phyloP scores from a whole-genome alignment of 2,113 vertebrate species.

The Pionites leucogaster region DNA sequence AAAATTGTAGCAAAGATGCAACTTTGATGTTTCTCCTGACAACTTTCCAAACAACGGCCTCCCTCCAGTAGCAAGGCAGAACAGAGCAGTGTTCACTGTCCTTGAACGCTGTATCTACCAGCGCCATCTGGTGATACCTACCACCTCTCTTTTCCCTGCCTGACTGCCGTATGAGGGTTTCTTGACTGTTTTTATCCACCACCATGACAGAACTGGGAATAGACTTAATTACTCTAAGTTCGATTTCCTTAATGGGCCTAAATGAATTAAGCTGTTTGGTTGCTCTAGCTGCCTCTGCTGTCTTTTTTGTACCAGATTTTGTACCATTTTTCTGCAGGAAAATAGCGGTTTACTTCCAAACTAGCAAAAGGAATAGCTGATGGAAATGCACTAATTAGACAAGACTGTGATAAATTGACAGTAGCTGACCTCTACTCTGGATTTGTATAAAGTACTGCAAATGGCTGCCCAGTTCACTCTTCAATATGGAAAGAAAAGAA shows the following conservation, averaged over 20 bases:
- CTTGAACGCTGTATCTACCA: background rate
- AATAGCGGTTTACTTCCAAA: background rate
- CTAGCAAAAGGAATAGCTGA: background rate
- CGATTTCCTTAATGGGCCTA: background rate
- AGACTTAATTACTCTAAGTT: background rate
- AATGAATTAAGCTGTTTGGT: background rate
- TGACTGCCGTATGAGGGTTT: fast-evolving
- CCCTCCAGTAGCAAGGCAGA: fast-evolving
- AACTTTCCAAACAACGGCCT: background rate
- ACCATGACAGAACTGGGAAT: background rate
- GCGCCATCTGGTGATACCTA: conserved; percentile 11
- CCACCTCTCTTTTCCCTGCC: background rate
- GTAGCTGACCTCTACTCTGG: background rate
- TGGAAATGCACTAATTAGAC: background rate
- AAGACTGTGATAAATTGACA: background rate
- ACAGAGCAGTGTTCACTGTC: fast-evolving
- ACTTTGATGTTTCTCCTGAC: background rate
- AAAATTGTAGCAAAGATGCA: background rate
- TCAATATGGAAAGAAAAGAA: background rate
- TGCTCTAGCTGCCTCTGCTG: background rate
- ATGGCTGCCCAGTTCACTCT: background rate
- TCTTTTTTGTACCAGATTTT: background rate
- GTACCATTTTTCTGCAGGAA: background rate
- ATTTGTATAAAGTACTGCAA: background rate
- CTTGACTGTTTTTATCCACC: background rate